Conservation (phyloP, 1,140 invertebrate species). For the Drosophila nasuta region DNA sequence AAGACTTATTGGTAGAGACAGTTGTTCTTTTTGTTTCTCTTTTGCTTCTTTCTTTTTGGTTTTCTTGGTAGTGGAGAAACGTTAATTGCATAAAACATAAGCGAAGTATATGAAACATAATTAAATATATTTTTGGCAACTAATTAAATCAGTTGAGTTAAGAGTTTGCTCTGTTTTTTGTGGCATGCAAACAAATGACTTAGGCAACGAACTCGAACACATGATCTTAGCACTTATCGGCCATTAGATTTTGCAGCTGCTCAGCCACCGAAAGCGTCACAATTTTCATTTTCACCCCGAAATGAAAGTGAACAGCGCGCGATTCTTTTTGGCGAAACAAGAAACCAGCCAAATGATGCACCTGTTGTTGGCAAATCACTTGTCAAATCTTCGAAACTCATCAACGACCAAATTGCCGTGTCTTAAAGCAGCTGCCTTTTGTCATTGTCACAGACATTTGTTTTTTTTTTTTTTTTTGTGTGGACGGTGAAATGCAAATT, state of each 20-base stretch:
- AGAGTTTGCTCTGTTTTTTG: slow-evolving; percentile 21
- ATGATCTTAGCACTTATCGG: slow-evolving; percentile 23
- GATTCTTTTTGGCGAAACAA: slow-evolving; percentile 46
- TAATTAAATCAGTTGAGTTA: slow-evolving; percentile 37
- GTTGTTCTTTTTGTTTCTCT: slow-evolving; percentile 8
- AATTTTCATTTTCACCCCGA: slow-evolving; percentile 70
- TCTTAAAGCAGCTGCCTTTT: slow-evolving; percentile 62
- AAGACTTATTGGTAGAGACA: slow-evolving; percentile 51
- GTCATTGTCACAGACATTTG: slow-evolving; percentile 54
- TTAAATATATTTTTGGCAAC: slow-evolving; percentile 55
- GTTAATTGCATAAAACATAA: slow-evolving; percentile 25
- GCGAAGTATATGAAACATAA: slow-evolving; percentile 33
- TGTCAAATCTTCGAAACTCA: slow-evolving; percentile 55
- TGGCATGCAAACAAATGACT: slow-evolving; percentile 62
- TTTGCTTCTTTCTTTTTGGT: not conserved
- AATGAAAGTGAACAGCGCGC: slow-evolving; percentile 50
- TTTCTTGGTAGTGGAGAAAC: slow-evolving; percentile 19
- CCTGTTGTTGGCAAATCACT: slow-evolving; percentile 59
- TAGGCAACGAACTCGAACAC: slow-evolving; percentile 57
- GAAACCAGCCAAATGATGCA: slow-evolving; percentile 56
- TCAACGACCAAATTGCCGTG: slow-evolving; percentile 59
- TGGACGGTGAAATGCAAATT: slow-evolving; percentile 73
- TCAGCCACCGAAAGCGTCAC: slow-evolving; percentile 43
- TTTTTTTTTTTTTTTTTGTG: no score
- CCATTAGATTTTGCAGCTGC: slow-evolving; percentile 59